Evolutionary conservation across 2,888 invertebrate species (phyloP), one percentile per base, ranked within the genome.

Genomic region (Phyto melanocephala): DNA sequence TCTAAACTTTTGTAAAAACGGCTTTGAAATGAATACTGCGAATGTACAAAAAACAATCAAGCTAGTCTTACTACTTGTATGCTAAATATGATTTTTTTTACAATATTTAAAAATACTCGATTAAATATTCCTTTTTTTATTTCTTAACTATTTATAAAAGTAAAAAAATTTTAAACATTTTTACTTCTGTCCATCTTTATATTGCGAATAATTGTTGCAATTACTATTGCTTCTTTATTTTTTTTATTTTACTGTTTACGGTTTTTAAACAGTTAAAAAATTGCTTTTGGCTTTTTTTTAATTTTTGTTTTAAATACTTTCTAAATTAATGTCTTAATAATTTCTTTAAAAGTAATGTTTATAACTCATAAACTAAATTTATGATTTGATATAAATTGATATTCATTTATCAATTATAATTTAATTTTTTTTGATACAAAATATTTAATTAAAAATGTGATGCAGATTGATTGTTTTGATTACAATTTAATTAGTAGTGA

Each of bases 271-370:
- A 15, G 4, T 22, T 20, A 47, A 42, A 42, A 42, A 42, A 35
- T 35, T 7, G n/a, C 3, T 24, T 6, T 24, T 4, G 2, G n/a
- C n/a, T n/a, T n/a, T n/a, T n/a, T n/a, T n/a, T n/a, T n/a, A n/a
- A n/a, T 24, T 28, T 22, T 42, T 24, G 15, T 7, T 42, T 15
- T n/a, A 6, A 15, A 24, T 15, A 68, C 54, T 68, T 68, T 68
- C 67, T 68, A 68, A 54, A 24, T 67, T 54, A 68, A 40, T 68
- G 54, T 40, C 52, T 54, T 37, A 40, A 24, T 17, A 63, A 63
- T 47, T n/a, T n/a, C 33, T 28, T 54, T 15, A 7, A 24, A 28
- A 54, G 6, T 13, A 22, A 50, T 15, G 28, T 54, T 63, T 42
- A 11, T 35, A 1, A 8, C 13, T 10, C 15, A 62, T 24, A 58